Evolutionary conservation across 2,888 invertebrate species (phyloP), one percentile per base, ranked within the genome.

Genomic region (Dryobota labecula): DNA sequence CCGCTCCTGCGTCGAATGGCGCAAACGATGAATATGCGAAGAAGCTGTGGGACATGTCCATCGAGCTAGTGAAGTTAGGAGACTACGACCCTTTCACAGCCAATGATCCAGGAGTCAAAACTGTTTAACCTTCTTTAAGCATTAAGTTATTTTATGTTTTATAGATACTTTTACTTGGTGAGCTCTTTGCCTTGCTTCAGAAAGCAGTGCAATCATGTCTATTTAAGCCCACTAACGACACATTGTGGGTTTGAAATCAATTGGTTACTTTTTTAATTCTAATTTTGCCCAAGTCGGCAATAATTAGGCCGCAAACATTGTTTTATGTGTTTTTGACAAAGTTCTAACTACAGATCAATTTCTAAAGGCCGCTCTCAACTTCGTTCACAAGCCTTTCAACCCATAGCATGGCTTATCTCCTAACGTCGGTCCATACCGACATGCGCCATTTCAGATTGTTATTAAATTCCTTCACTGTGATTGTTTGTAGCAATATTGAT

Each of bases 21-120:
- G 85, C 90, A 41, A 93, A 96, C 79, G 92, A 94, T 5, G 96
- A 96, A 71, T 83, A 92, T 66, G 97, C 97, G 0, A 94, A 94
- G 78, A 96, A 95, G 83, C 91, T 98, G 33, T 97, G 97, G 97
- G 94, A 96, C 9, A 90, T 95, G 61, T 97, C 97, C 56, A 86
- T 94, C 7, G 95, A 97, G 71, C 87, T 97, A 57, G 97, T 97
- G 0, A 96, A 95, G 0, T 88, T 96, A 0, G 90, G 87, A 47
- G 91, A 93, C 78, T 93, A 86, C 82, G 89, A 96, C 75, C 94
- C 95, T 0, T 94, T 96, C 80, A 93, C 92, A 9, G 89, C 90
- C 2, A 80, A 77, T n/a, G 92, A 92, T 54, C 85, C 90, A 0
- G 92, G 91, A 0, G 75, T 90, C 38, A 85, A 71, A 87, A 82